Percentiles rank a stretch among this genome's conserved stretches.
Evolutionary conservation across 1,140 invertebrate genomes (phyloP).

Genomic region (Neodiprion lecontei): DNA sequence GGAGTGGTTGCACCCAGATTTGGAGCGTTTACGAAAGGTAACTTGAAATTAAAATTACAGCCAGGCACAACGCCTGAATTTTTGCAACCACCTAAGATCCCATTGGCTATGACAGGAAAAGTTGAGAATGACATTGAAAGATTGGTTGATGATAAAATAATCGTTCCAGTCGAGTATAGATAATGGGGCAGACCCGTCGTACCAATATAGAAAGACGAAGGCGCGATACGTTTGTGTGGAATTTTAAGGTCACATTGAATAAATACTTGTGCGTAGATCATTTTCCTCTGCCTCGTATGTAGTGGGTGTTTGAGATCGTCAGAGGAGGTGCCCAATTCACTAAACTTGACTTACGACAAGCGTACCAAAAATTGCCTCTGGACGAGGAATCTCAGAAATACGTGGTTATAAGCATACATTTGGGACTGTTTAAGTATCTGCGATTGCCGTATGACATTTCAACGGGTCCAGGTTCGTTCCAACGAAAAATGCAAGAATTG

Average conservation of each 20-base stretch:
- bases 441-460: slow-evolving; percentile 27
- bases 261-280: slow-evolving; percentile 35
- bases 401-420: slow-evolving; percentile 43
- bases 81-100: slow-evolving; percentile 14
- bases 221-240: slow-evolving; percentile 53
- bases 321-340: slow-evolving; percentile 37
- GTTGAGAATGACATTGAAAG: slow-evolving; percentile 10
- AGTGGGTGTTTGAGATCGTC: slow-evolving; percentile 46
- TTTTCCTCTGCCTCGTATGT: slow-evolving; percentile 43
- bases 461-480: slow-evolving; percentile 28
- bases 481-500: slow-evolving; percentile 24
- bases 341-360: slow-evolving; percentile 43
- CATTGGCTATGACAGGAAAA: slow-evolving; percentile 1
- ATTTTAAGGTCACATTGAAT: slow-evolving; percentile 52
- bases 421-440: slow-evolving; percentile 28
- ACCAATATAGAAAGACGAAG: slow-evolving; percentile 56
- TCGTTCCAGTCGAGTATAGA: slow-evolving; percentile 9
- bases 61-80: slow-evolving; percentile 13
- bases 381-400: slow-evolving; percentile 34
- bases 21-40: slow-evolving; percentile 9
- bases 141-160: slow-evolving; percentile 9
- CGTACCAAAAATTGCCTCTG: slow-evolving; percentile 41
- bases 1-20: neutral
- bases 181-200: slow-evolving; percentile 56
- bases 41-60: slow-evolving; percentile 10